Evolutionary conservation across 2,888 invertebrate species (phyloP), one percentile per base, ranked within the genome.

Genomic region (Pilophorus perplexus): DNA sequence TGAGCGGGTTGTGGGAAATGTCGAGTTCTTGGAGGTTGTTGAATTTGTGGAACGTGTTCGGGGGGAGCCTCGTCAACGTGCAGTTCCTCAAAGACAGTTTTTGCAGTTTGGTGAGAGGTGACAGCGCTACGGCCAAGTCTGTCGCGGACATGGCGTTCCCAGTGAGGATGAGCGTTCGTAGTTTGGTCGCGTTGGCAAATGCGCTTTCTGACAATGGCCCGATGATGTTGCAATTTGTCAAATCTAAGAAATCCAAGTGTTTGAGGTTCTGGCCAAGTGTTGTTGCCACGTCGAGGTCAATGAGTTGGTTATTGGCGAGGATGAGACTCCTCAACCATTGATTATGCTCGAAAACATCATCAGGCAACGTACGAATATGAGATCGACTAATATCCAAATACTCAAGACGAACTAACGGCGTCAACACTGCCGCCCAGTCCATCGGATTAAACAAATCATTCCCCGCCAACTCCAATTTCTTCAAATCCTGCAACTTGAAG

Each of bases 61-160:
- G 82, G 1, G 87, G 87, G 37, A 87, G 77, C 65, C 81, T 81
- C 18, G 80, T 81, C 12, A 88, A 77, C 5, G 84, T 83, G 73
- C 87, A 87, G 73, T 85, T 84, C 72, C 85, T 84, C 72, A 87
- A 76, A 68, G 86, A 85, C 27, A 87, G 76, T 75, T 81, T 83
- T 73, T 86, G 84, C 42, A 87, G 78, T 74, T 83, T 84, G 5
- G 82, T 82, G 37, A 87, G 74, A 54, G 87, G 86, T 22, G 82
- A 82, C 70, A 88, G 76, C 10, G 86, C 86, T 64, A 82, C 83
- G 68, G 85, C 80, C 55, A 87, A 77, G 73, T 87, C 85, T n/a
- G 83, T 81, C 0, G 85, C 85, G 71, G 85, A 85, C 70, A 87
- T 77, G 0, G 84, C 83, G 76, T 87, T 88, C 4, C 86, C 87